A percentile compares a stretch with the other conserved stretches of the same genome.
phyloP scores from a whole-genome alignment of 1,140 invertebrate species.

The Venustaconcha ellipsiformis region DNA sequence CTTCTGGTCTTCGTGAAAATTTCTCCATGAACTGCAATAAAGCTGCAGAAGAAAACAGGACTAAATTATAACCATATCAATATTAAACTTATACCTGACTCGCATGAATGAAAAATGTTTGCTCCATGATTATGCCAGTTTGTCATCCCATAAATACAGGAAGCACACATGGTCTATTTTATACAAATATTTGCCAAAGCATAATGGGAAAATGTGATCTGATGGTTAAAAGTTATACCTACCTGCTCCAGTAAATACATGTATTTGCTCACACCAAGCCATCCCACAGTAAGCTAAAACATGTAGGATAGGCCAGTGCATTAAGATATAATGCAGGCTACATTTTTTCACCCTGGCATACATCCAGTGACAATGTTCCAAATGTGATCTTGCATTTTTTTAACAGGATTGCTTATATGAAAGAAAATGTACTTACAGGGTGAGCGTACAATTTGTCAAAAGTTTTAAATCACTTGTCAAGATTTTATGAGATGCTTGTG shows the following conservation, averaged over 20 bases:
- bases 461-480: too few relatives aligned
- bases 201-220: not conserved
- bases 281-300: too few relatives aligned
- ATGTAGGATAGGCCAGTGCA: too few relatives aligned
- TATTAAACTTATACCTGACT: not conserved
- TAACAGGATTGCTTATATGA: too few relatives aligned
- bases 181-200: not conserved
- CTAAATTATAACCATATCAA: not conserved
- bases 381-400: too few relatives aligned
- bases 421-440: too few relatives aligned
- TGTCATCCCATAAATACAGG: not conserved
- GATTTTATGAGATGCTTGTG: too few relatives aligned
- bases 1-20: slow-evolving; percentile 77
- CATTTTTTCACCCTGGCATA: too few relatives aligned
- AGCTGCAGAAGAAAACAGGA: slow-evolving; percentile 70
- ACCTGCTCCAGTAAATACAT: not conserved
- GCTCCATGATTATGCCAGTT: not conserved
- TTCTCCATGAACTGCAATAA: slow-evolving; percentile 82
- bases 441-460: too few relatives aligned
- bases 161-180: not conserved
- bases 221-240: not conserved
- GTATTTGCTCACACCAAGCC: not conserved
- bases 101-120: not conserved
- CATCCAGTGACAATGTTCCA: too few relatives aligned
- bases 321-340: too few relatives aligned